These are phyloP conservation scores for Laothoe populi DNA, from an alignment of 2,888 invertebrate genomes.

Conservation along the genomic window DNA sequence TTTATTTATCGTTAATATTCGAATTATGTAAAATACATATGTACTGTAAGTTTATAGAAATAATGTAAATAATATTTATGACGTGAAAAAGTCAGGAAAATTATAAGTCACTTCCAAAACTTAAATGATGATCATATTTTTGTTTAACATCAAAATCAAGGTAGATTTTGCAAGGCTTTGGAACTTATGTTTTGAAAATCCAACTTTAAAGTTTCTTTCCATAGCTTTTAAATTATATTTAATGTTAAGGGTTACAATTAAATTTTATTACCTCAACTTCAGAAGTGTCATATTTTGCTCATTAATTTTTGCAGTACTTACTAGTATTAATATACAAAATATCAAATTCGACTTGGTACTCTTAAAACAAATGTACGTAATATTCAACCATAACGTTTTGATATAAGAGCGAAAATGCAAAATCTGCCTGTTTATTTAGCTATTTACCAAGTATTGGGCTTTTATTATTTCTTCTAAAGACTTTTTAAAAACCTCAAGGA, in stretches of 20 bases:
- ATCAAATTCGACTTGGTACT: no score
- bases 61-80: slow-evolving; percentile 19
- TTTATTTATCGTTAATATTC: slow-evolving; percentile 35
- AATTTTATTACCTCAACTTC: neutral
- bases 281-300: neutral
- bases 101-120: neutral
- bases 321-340: no score
- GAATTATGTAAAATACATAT: neutral
- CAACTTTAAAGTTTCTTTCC: neutral
- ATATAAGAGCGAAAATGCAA: slow-evolving; percentile 8
- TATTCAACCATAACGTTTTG: neutral
- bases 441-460: slow-evolving; percentile 14
- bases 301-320: no score
- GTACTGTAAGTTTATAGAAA: slow-evolving; percentile 15
- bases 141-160: neutral
- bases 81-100: neutral
- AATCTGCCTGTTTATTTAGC: slow-evolving; percentile 10
- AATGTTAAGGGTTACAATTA: neutral
- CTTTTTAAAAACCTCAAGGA: slow-evolving; percentile 13
- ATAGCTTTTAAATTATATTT: neutral
- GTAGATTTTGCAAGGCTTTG: slow-evolving; percentile 11
- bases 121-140: slow-evolving; percentile 4
- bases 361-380: neutral
- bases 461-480: slow-evolving; percentile 1
- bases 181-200: neutral